Conservation (phyloP, 2,113 vertebrate species). For the Platysternon megacephalum region DNA sequence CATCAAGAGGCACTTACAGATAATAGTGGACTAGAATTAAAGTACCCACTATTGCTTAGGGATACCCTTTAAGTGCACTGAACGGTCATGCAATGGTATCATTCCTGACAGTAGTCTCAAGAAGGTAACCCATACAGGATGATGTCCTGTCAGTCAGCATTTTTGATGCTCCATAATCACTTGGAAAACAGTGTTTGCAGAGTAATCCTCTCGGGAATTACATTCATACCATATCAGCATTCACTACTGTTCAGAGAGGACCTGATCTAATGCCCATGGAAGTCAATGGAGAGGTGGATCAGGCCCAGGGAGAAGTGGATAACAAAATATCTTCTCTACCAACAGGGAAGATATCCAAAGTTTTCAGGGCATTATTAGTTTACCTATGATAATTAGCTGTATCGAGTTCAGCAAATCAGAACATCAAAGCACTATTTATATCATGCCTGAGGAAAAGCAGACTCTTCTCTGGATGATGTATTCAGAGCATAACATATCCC, state of each 20-base stretch:
- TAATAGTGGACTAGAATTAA: neutral
- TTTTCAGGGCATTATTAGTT: neutral
- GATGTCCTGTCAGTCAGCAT: neutral
- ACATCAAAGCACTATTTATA: neutral
- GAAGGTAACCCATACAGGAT: neutral
- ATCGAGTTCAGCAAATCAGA: neutral
- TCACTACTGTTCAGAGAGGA: neutral
- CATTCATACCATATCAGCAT: neutral
- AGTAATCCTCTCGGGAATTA: neutral
- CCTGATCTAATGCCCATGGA: neutral
- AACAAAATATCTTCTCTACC: neutral
- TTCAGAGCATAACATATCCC: neutral
- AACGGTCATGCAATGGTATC: neutral
- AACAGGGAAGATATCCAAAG: fast-evolving
- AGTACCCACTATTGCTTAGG: neutral
- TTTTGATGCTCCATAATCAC: neutral
- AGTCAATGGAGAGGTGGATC: fast-evolving
- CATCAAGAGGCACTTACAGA: neutral
- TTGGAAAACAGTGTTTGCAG: constrained; percentile 36
- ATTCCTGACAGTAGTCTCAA: neutral
- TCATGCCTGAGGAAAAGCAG: neutral
- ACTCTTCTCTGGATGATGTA: neutral
- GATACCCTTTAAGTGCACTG: neutral
- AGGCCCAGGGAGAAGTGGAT: neutral
- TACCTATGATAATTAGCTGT: neutral